These are phyloP conservation scores for Eupeodes latifasciatus DNA, from an alignment of 2,888 invertebrate species.

Conservation along the genomic window DNA sequence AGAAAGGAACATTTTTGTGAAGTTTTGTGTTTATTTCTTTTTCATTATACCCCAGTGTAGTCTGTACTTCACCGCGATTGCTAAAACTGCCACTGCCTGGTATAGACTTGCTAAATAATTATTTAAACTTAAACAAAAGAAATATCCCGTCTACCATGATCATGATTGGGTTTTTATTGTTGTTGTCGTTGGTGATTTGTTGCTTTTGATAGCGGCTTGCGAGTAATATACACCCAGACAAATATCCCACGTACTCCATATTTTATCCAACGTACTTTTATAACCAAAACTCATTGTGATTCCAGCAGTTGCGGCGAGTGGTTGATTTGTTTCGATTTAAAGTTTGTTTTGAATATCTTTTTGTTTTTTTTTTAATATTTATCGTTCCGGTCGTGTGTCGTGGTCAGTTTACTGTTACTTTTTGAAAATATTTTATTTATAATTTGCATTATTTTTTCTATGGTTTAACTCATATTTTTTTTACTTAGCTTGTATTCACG, in stretches of 20 bases:
- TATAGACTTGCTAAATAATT: conserved; percentile 55
- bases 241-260: conserved; percentile 76
- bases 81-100: conserved; percentile 21
- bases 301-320: conserved; percentile 81
- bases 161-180: conserved; percentile 38
- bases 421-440: not conserved
- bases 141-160: conserved; percentile 62
- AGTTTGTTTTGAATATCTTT: conserved; percentile 29
- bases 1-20: not conserved
- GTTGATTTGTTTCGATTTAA: conserved; percentile 64
- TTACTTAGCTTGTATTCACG: not conserved
- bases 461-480: conserved; percentile 5
- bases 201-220: conserved; percentile 12
- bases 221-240: conserved; percentile 37
- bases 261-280: conserved; percentile 82
- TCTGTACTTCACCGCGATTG: conserved; percentile 3
- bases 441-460: not conserved
- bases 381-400: conserved; percentile 35
- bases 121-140: conserved; percentile 23
- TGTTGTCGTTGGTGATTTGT: conserved; percentile 4
- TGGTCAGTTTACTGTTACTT: conserved; percentile 32
- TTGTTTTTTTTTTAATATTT: conserved; percentile 13
- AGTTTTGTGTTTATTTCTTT: not conserved
- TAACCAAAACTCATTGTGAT: conserved; percentile 82
- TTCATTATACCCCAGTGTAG: not conserved